Evolutionary conservation across 2,113 vertebrate species (phyloP).

Genomic region (Strix uralensis): DNA sequence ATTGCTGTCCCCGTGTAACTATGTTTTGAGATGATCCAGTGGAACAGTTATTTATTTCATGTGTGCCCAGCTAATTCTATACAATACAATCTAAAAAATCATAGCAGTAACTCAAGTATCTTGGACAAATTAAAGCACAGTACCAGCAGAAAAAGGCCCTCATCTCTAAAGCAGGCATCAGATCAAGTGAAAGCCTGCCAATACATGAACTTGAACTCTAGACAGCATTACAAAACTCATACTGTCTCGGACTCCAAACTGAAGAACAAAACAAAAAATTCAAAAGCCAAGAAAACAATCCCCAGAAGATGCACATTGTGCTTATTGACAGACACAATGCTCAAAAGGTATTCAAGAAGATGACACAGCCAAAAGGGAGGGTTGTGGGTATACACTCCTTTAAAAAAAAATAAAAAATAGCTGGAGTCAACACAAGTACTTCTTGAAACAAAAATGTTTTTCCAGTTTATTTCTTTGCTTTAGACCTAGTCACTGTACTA

Average conservation of each 20-base stretch:
- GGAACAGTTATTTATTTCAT: neutral
- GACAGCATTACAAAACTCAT: neutral
- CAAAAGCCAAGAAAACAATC: neutral
- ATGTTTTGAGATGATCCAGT: neutral
- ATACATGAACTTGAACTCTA: neutral
- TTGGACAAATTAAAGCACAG: neutral
- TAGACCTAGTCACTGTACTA: neutral
- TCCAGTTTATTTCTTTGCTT: neutral
- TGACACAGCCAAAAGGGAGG: neutral
- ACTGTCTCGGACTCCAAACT: neutral
- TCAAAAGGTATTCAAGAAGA: neutral
- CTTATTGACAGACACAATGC: neutral
- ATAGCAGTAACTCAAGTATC: neutral
- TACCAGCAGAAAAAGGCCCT: neutral
- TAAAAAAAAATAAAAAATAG: neutral
- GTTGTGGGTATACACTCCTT: neutral
- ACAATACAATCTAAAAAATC: neutral
- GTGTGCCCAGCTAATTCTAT: neutral
- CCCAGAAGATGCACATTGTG: neutral
- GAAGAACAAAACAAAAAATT: neutral
- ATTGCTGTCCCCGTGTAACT: neutral
- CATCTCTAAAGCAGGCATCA: neutral
- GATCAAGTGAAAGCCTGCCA: neutral
- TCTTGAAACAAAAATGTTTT: neutral
- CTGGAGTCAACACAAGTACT: neutral